Evolutionary conservation across 2,113 vertebrate genomes (phyloP), one percentile per base, ranked within the genome.

Genomic region (Anthoscopus minutus): DNA sequence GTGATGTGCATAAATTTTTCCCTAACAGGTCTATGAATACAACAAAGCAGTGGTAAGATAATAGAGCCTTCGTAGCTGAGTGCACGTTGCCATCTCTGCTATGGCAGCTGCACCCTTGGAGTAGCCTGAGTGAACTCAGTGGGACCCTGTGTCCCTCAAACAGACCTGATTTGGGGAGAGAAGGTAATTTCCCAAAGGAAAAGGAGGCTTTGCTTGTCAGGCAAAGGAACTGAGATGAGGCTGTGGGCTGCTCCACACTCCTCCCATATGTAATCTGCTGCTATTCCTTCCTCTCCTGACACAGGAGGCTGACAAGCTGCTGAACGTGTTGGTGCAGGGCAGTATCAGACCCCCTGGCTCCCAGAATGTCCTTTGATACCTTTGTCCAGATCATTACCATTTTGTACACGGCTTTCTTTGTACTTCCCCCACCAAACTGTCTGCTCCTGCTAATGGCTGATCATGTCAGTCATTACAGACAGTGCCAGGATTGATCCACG

Each of bases 1-100:
- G 66, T 6, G 19, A 92, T 4, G 60, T 78, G 82, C 71, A 95
- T 96, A 89, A 77, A 88, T 93, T 96, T 83, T 60, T 84, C 72
- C 40, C 60, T 37, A 87, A 45, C 72, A 79, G 81, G 71, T 82
- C 95, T 94, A 58, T 38, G 89, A 91, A 92, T 91, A 84, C 69
- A 94, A 82, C 11, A 4, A 83, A 74, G 61, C 7, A 45, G 81
- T 30, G 73, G 51, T 61, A 81, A 94, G 70, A 81, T 73, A 95
- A 96, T 19, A 65, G 81, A 79, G 70, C 44, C 53, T 57, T 86
- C 0, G 2, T 53, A 58, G 87, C 67, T 38, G 44, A 88, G 53
- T 1, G n/a, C 51, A 37, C 0, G 10, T 21, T 53, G 71, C 60
- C 60, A 77, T 60, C 77, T 50, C 65, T 31, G 37, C 81, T 45